Percentiles rank a stretch among this genome's conserved stretches.
phyloP scores from a whole-genome alignment of 2,113 vertebrate species.

The Pan paniscus region DNA sequence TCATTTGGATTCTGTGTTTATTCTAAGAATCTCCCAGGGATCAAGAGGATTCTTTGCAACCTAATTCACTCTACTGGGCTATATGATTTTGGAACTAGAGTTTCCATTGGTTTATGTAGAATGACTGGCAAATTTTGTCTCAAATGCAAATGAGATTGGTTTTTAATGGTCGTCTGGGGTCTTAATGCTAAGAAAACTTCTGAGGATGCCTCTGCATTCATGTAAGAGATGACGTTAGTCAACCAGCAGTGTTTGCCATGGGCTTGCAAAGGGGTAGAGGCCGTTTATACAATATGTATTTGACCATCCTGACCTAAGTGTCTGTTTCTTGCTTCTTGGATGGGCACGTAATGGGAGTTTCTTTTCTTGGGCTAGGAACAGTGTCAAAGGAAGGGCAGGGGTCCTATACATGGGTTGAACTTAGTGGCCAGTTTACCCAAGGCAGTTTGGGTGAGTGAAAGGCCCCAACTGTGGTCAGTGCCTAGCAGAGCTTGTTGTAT shows the following conservation, averaged over 20 bases:
- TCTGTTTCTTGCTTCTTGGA: neutral
- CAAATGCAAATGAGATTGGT: neutral
- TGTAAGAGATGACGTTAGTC: neutral
- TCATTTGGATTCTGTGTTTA: neutral
- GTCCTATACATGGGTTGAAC: neutral
- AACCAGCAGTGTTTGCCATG: neutral
- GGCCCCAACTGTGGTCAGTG: neutral
- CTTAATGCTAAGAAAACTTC: neutral
- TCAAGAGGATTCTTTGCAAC: neutral
- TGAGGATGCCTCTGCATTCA: neutral
- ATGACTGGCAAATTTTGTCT: neutral
- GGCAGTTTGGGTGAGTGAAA: neutral
- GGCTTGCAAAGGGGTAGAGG: neutral
- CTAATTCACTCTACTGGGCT: neutral
- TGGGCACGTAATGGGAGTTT: neutral
- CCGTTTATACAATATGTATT: neutral
- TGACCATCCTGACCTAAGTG: neutral
- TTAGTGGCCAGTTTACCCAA: neutral
- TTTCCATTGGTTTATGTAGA: neutral
- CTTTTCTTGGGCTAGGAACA: neutral
- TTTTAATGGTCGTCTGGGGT: neutral
- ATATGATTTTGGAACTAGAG: neutral
- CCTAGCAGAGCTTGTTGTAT: neutral
- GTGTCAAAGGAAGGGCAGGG: neutral
- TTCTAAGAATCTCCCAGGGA: neutral